phyloP scores from a whole-genome alignment of 1,140 invertebrate species.

The Aphidius ervi region DNA sequence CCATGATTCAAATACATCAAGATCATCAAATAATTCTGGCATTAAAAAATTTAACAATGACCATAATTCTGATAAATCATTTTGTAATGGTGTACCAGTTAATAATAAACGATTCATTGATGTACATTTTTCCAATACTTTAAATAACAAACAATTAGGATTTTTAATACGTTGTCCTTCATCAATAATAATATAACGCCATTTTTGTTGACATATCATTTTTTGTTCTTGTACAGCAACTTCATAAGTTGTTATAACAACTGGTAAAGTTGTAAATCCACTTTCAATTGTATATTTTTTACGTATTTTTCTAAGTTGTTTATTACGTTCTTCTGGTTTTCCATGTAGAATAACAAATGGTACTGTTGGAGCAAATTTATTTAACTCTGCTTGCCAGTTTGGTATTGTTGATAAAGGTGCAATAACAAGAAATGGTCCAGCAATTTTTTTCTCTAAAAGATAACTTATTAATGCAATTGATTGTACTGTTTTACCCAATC shows the following conservation, averaged over 20 bases:
- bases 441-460: slow-evolving; percentile 54
- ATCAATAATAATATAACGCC: slow-evolving; percentile 68
- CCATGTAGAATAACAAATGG: slow-evolving; percentile 61
- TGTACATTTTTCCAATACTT: slow-evolving; percentile 40
- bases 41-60: slow-evolving; percentile 69
- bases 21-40: slow-evolving; percentile 67
- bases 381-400: slow-evolving; percentile 71
- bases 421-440: slow-evolving; percentile 62
- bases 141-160: slow-evolving; percentile 53
- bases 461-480: slow-evolving; percentile 61
- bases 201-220: slow-evolving; percentile 50
- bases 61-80: slow-evolving; percentile 71
- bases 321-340: slow-evolving; percentile 34
- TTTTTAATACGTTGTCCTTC: slow-evolving; percentile 75
- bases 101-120: slow-evolving; percentile 59
- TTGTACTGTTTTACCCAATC: slow-evolving; percentile 72
- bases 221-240: slow-evolving; percentile 51
- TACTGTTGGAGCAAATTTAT: slow-evolving; percentile 62
- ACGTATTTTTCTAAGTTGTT: slow-evolving; percentile 39
- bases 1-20: slow-evolving; percentile 65
- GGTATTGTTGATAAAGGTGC: slow-evolving; percentile 67
- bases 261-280: slow-evolving; percentile 43
- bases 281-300: slow-evolving; percentile 33
- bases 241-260: slow-evolving; percentile 63
- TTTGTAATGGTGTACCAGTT: slow-evolving; percentile 77